Base-by-base conservation (phyloP, 2,113 vertebrate species). In the Heptranchias perlo region DNA sequence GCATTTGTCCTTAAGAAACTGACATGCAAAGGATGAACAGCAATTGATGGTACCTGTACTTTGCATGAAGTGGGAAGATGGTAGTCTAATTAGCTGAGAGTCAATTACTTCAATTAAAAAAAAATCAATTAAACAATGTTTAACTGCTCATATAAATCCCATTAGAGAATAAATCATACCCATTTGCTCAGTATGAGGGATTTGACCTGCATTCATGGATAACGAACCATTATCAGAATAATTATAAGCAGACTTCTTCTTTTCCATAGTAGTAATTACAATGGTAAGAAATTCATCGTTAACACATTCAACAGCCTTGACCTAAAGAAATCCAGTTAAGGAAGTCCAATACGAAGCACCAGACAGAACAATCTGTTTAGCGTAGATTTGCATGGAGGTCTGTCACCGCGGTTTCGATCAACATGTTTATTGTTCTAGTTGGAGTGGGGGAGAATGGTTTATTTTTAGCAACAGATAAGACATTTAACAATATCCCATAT, bases 151-250 rank as follows among this genome's bases (percentile, higher is more conserved):
- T 49, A 73, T 95, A 95, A 95, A 73, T 69, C 47, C 64, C 94
- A 69, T 44, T 95, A 69, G 94, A 69, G 64, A 95, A 95, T 95
- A 95, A 73, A 95, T 95, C 94, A 52, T 95, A 73, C 47, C 94
- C 64, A 52, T 95, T 95, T 95, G 73, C 65, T 95, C 94, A 52
- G 44, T 95, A 52, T 69, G 94, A 95, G 65, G 62, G 65, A 73
- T 95, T 35, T 95, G 64, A 73, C 39, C 52, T 95, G 44, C 94
- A 69, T 73, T 95, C 65, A 52, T 69, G 94, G 62, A 95, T 69
- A 69, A 67, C 47, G 28, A 73, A 69, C 39, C 44, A 95, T 95
- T 73, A 31, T 64, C 58, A 67, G 23, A 94, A 13, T 65, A 94
- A 94, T 67, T 64, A 94, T 94, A 65, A 94, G 23, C 62, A 94